Percentiles rank a stretch among this genome's conserved stretches.
Conservation (phyloP, 2,888 invertebrate genomes). For the Anticlea derivata region DNA sequence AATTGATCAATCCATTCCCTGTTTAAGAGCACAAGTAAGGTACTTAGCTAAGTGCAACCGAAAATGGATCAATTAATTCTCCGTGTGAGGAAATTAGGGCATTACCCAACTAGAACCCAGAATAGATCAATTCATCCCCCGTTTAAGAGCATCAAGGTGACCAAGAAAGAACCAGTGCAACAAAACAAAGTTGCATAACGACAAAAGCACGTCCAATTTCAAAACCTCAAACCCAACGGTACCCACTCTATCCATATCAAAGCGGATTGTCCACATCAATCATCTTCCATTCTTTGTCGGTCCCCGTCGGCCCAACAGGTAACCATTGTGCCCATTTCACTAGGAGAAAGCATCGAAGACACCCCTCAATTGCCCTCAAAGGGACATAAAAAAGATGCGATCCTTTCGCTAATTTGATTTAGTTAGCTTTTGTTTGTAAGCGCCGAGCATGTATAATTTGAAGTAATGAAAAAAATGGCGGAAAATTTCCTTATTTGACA, state of each 20-base stretch:
- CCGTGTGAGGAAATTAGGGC: too few relatives aligned
- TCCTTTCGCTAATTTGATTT: conserved; percentile 1
- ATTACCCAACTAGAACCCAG: too few relatives aligned
- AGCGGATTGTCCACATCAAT: conserved; percentile 13
- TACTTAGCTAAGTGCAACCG: too few relatives aligned
- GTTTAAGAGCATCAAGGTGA: too few relatives aligned
- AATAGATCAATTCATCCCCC: too few relatives aligned
- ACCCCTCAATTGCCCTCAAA: not conserved
- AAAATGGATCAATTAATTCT: too few relatives aligned
- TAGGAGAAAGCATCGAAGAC: conserved; percentile 3
- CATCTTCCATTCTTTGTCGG: conserved; percentile 15
- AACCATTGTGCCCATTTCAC: conserved; percentile 9
- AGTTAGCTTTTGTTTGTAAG: not conserved
- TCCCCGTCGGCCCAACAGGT: conserved; percentile 3
- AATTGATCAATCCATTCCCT: too few relatives aligned
- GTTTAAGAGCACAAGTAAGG: too few relatives aligned
- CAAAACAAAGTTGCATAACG: conserved; percentile 2
- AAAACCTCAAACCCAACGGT: not conserved
- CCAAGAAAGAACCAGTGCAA: too few relatives aligned
- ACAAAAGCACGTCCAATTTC: not conserved
- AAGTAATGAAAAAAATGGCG: too few relatives aligned
- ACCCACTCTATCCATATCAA: not conserved
- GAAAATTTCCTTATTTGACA: too few relatives aligned
- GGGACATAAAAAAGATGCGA: not conserved
- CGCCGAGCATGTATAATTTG: not conserved